These are phyloP conservation scores for Caenorhabditis sp. DNA, from an alignment of 2,888 invertebrate species.

Conservation along the genomic window DNA sequence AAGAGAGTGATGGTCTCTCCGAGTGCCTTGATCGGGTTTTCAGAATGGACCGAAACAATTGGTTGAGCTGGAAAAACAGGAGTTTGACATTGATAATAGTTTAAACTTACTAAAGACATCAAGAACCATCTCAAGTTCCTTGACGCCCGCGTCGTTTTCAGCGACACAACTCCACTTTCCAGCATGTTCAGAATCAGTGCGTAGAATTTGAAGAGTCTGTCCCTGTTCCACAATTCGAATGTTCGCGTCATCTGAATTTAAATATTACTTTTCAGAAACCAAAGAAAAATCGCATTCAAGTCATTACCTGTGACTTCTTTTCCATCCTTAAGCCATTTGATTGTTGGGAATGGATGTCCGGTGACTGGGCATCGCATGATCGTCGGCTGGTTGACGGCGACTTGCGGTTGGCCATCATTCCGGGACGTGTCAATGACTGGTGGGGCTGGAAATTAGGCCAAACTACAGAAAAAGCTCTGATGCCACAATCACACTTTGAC, in stretches of 20 bases:
- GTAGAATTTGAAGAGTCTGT: conserved; percentile 62
- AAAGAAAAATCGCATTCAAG: too few relatives aligned
- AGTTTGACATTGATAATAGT: neutral
- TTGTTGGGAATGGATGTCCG: conserved; percentile 76
- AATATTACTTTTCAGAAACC: too few relatives aligned
- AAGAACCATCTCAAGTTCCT: conserved; percentile 70
- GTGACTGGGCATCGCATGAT: conserved; percentile 76
- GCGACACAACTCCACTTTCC: conserved; percentile 81
- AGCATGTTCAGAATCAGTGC: conserved; percentile 70
- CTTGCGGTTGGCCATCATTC: conserved; percentile 78
- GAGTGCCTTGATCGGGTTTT: conserved; percentile 75
- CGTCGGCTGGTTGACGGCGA: conserved; percentile 73
- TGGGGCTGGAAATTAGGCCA: conserved; percentile 79
- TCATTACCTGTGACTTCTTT: conserved; percentile 48
- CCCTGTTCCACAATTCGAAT: conserved; percentile 71
- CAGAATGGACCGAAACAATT: conserved; percentile 67
- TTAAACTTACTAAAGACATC: conserved; percentile 73
- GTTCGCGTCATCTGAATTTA: conserved; percentile 53
- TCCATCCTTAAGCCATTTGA: conserved; percentile 75
- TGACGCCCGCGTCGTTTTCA: conserved; percentile 80
- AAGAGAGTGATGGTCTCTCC: conserved; percentile 79
- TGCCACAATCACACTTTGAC: conserved; percentile 5
- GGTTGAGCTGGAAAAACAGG: conserved; percentile 73
- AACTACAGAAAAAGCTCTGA: neutral
- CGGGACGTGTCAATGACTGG: conserved; percentile 80